A percentile compares a stretch with the other conserved stretches of the same genome.
phyloP scores from a whole-genome alignment of 1,140 invertebrate species.

The Radopholus similis region DNA sequence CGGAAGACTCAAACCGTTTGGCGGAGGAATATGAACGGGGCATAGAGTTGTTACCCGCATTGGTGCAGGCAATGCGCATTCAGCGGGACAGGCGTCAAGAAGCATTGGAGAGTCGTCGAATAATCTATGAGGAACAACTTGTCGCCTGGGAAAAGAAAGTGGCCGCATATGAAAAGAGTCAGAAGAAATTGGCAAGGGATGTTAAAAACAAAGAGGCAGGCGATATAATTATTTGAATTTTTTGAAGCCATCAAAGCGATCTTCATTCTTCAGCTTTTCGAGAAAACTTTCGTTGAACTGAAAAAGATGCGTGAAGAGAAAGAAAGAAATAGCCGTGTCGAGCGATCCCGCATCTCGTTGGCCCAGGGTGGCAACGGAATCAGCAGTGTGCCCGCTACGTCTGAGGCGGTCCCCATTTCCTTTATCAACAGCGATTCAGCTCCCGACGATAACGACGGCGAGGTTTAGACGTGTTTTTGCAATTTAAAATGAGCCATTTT shows the following conservation, averaged over 20 bases:
- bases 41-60: slow-evolving; percentile 6
- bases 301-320: slow-evolving; percentile 33
- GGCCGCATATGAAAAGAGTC: slow-evolving; percentile 19
- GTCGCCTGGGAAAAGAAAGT: slow-evolving; percentile 30
- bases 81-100: slow-evolving; percentile 17
- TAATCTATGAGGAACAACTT: slow-evolving; percentile 23
- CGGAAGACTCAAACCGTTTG: neutral
- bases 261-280: slow-evolving; percentile 23
- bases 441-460: slow-evolving; percentile 4
- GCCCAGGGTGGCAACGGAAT: slow-evolving; percentile 9
- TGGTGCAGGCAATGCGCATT: slow-evolving; percentile 28
- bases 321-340: slow-evolving; percentile 29
- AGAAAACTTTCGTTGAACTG: slow-evolving; percentile 33
- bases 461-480: too few species aligned
- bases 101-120: slow-evolving; percentile 1
- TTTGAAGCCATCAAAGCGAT: too few species aligned
- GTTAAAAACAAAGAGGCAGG: slow-evolving; percentile 22
- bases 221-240: too few species aligned
- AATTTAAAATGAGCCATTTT: neutral
- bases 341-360: slow-evolving; percentile 25
- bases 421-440: neutral
- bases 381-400: neutral
- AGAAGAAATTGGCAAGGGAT: slow-evolving; percentile 33
- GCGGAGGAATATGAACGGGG: slow-evolving; percentile 10
- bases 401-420: neutral